A percentile compares a stretch with the other conserved stretches of the same genome.
Evolutionary conservation across 2,888 invertebrate species (phyloP).

Genomic region (Noctua janthina): DNA sequence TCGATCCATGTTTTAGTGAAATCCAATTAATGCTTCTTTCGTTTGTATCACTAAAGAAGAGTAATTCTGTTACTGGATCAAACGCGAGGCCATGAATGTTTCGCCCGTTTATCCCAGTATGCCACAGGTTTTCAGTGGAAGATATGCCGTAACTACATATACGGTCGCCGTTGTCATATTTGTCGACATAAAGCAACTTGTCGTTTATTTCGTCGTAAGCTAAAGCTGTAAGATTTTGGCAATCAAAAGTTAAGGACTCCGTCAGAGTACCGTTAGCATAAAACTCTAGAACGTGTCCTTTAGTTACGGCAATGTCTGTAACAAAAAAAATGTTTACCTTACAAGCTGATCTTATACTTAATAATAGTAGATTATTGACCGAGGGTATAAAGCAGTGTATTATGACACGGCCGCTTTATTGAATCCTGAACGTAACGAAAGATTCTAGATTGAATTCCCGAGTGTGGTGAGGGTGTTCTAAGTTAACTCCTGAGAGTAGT

Average conservation of each 20-base stretch:
- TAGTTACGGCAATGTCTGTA: constrained; percentile 5
- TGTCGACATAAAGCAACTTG: not conserved
- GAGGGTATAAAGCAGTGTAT: not conserved
- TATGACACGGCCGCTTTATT: not conserved
- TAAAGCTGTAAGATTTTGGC: not conserved
- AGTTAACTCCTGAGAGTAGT: too few species aligned
- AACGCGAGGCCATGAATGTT: constrained; percentile 3
- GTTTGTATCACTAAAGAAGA: constrained; percentile 9
- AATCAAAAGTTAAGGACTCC: too few species aligned
- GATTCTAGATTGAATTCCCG: too few species aligned
- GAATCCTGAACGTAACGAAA: not conserved
- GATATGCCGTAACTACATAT: constrained; percentile 4
- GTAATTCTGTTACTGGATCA: constrained; percentile 13
- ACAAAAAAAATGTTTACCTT: not conserved
- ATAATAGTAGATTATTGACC: not conserved
- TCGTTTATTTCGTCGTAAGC: constrained; percentile 8
- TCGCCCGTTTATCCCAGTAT: not conserved
- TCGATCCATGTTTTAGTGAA: constrained; percentile 3
- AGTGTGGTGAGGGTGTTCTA: too few species aligned
- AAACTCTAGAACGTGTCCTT: not conserved
- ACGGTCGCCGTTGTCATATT: not conserved
- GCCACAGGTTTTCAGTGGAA: not conserved
- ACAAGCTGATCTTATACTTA: not conserved
- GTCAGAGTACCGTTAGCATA: not conserved
- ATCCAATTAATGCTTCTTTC: constrained; percentile 11